Evolutionary conservation across 2,888 invertebrate species (phyloP).

Genomic region (Sericinus montela): DNA sequence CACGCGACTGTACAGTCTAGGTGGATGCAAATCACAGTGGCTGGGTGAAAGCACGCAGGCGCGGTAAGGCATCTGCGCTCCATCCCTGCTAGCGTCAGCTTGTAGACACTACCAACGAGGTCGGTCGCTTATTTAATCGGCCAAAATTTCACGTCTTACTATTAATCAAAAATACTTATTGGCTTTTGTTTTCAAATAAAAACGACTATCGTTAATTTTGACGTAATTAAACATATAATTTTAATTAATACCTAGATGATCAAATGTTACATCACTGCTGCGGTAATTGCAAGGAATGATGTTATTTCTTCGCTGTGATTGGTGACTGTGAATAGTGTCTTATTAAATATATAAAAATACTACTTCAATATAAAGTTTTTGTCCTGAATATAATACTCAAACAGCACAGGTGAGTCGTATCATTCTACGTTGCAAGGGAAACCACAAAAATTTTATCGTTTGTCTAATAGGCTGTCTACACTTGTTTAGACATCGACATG

Average conservation of each 20-base stretch:
- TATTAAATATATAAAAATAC: background rate
- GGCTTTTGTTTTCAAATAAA: no score
- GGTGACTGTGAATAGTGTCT: slow-evolving; percentile 46
- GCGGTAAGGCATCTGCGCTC: slow-evolving; percentile 54
- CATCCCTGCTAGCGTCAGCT: slow-evolving; percentile 49
- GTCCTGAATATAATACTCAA: background rate
- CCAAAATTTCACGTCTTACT: slow-evolving; percentile 24
- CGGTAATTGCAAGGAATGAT: slow-evolving; percentile 29
- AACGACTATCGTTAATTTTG: no score
- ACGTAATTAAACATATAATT: no score
- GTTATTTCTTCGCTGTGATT: slow-evolving; percentile 31
- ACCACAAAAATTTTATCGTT: slow-evolving; percentile 7
- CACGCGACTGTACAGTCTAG: no score
- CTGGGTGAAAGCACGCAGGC: slow-evolving; percentile 60
- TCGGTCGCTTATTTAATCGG: slow-evolving; percentile 46
- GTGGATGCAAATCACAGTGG: slow-evolving; percentile 37
- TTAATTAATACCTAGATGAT: no score
- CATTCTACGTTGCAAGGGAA: background rate
- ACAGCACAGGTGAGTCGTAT: slow-evolving; percentile 14
- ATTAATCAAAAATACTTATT: slow-evolving; percentile 9
- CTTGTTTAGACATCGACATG: no score
- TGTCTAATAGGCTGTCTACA: no score
- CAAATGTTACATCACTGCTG: slow-evolving; percentile 21
- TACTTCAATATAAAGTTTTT: background rate
- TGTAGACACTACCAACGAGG: slow-evolving; percentile 50